Base-by-base conservation (phyloP, 2,888 invertebrate genomes). In the Caenorhabditis parvicauda region DNA sequence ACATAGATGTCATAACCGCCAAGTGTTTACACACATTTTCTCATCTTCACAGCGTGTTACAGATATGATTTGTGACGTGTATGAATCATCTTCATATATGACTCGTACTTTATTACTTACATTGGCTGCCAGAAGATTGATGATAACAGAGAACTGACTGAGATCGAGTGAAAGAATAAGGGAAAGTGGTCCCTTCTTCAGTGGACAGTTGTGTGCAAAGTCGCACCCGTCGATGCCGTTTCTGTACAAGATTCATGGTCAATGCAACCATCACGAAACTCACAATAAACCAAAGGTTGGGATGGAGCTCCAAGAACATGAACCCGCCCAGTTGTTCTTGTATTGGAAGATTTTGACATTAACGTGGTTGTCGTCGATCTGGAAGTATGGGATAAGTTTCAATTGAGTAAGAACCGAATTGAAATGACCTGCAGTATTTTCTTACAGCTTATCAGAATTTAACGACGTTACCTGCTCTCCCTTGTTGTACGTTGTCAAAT, bases 201-300 rank as follows among this genome's bases (percentile, higher is more conserved):
- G 56, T 0, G 77, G 77, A 38, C 77, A 77, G 59, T 77, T 76
- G 27, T 77, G 65, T 32, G 76, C 74, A 42, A 74, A 72, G 14
- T 74, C 55, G 44, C 76, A 77, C 27, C 77, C 77, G 44, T 77
- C 75, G 53, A 77, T 73, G 28, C 62, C 59, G 48, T 75, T 64
- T 28, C 67, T 69, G 46, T 32, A 66, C 51, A 45, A 5, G n/a
- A 43, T 38, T 14, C 17, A 39, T 41, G 17, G 21, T 42, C 17
- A 19, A 25, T 39, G 7, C 14, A 12, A 12, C 14, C 38, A 21
- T 19, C 12, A 39, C 17, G 19, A 21, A 24, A 43, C 61, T 59
- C 54, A 62, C 63, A 77, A 55, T 7, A 77, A 54, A 25, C 74
- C 74, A 46, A 76, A 73, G 1, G 76, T 74, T 37, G 72, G 72